Conservation (phyloP, 2,888 invertebrate species). For the Uloborus plumipes region DNA sequence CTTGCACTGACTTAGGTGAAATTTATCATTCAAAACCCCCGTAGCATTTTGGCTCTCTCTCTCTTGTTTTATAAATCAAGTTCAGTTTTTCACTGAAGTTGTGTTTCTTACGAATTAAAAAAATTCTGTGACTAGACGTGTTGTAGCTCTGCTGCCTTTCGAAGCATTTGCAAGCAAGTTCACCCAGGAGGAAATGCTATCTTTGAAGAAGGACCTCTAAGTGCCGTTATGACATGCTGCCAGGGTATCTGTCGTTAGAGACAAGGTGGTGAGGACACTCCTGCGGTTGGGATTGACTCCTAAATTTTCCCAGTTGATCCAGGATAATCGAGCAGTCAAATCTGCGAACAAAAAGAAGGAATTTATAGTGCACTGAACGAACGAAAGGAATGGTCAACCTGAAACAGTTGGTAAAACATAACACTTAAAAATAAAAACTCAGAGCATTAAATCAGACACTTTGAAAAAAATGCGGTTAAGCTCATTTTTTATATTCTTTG, state of each 20-base stretch:
- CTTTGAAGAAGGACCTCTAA: conserved; percentile 9
- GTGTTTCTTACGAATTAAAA: no score
- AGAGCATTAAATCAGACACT: not conserved
- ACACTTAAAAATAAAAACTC: not conserved
- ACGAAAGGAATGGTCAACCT: not conserved
- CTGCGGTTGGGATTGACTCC: conserved; percentile 92
- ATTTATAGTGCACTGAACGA: conserved; percentile 1
- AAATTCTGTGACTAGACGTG: no score
- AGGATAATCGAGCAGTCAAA: conserved; percentile 93
- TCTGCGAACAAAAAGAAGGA: conserved; percentile 74
- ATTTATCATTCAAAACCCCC: no score
- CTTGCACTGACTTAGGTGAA: no score
- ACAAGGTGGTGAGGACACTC: conserved; percentile 85
- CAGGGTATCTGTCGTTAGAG: conserved; percentile 79
- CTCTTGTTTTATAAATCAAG: no score
- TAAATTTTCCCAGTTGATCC: conserved; percentile 99
- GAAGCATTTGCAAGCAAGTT: no score
- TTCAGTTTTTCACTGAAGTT: no score
- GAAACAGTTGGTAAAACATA: not conserved
- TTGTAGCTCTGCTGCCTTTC: no score
- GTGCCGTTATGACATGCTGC: conserved; percentile 62
- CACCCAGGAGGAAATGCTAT: no score
- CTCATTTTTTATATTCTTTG: no score
- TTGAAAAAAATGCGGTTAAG: no score
- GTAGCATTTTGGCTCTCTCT: no score